Evolutionary conservation across 2,888 invertebrate species (phyloP), one percentile per base, ranked within the genome.

Genomic region (Spilarctia lutea): DNA sequence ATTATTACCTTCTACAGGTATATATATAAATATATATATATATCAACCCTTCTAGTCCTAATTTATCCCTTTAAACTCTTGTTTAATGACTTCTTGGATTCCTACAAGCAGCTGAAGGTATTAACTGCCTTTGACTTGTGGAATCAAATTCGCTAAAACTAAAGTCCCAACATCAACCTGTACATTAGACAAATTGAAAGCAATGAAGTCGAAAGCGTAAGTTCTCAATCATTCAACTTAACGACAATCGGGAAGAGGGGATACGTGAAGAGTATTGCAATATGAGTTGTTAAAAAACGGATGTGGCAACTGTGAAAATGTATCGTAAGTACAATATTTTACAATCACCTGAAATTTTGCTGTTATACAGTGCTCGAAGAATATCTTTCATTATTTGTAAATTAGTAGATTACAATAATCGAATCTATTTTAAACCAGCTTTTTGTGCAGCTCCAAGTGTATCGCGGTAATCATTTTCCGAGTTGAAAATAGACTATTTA

Each of bases 201-300:
- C 94, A 94, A 94, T 94, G 94, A 95, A 94, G 94, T 93, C 90
- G 94, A 94, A 94, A 94, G 93, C 94, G 94, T 94, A 94, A 94
- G 94, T 94, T 94, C 94, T 94, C 94, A 94, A 95, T 95, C 94
- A 94, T 95, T 94, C 94, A 91, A 93, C 90, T 94, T 94, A 95
- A 94, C 94, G 94, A 94, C 93, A 91, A 92, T 89, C 88, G 88
- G 87, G 92, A 89, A 88, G 92, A 91, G 93, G 93, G 92, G 88
- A 81, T 83, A 81, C 71, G 30, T 66, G 68, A 85, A 63, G 60
- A 39, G 79, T 82, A 35, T 75, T 81, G 73, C 65, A 71, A 81
- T 70, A n/a, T 30, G 63, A 68, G 33, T n/a, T 63, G 18, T 30
- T 0, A 42, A 42, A 42, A 16, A 70, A 73, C 84, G 88, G 90